Base-by-base conservation (phyloP, 2,797 vertebrate species). In the Spondyliosoma cantharus region DNA sequence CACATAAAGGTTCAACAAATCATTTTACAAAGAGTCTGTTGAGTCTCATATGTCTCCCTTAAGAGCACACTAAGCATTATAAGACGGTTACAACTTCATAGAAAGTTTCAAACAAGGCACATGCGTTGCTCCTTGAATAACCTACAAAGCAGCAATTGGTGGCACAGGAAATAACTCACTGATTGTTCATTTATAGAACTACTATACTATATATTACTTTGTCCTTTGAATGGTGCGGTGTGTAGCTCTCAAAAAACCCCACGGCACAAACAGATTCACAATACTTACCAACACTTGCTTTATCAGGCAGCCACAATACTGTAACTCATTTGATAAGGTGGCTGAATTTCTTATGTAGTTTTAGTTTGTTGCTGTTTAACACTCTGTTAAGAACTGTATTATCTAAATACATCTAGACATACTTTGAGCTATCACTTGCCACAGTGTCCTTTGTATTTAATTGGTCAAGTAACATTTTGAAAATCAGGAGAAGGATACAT, bases 111-210 rank as follows among this genome's bases (percentile, higher is more conserved):
- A 76, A 81, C 17, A 0, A 46, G 56, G 45, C 32, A 49, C 65
- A 14, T 13, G 48, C 57, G 64, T 42, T n/a, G 25, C 46, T 56
- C 43, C 37, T 37, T 81, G 32, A 63, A 37, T 66, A 65, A 62
- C 64, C 60, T 57, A 14, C 7, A 22, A 66, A n/a, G 50, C 70
- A 25, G 54, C 52, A 52, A 17, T 29, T 54, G 16, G 27, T 22
- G n/a, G 24, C 13, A 61, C 54, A 54, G 11, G 22, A 45, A 50
- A 63, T 64, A 48, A 48, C 48, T 14, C 19, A 19, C 19, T 13
- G 11, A 22, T 49, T 45, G 27, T 27, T 6, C 52, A 60, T 42
- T 46, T 24, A 25, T 45, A 16, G 14, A 61, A 57, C 7, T 29
- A 56, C 29, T 15, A 42, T 37, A 46, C n/a, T 24, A 16, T 56